phyloP scores from a whole-genome alignment of 1,140 invertebrate species.

The Gonioctena quinquepunctata region DNA sequence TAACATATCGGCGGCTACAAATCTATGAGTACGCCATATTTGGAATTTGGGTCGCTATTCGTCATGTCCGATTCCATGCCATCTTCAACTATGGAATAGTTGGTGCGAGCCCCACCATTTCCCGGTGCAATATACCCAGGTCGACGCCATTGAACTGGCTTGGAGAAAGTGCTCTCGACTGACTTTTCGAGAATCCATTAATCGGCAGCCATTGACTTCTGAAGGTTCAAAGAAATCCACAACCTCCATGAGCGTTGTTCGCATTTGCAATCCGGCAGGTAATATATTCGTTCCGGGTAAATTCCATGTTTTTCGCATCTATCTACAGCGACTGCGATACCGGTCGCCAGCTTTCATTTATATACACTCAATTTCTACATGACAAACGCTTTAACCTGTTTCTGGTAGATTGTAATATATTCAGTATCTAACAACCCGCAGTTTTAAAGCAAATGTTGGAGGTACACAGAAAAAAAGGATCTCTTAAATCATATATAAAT shows the following conservation, averaged over 20 bases:
- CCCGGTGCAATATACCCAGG: not conserved
- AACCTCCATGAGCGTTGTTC: not conserved
- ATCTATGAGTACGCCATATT: no score
- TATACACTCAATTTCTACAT: not conserved
- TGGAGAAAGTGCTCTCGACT: conserved; percentile 30
- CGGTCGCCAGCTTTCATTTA: not conserved
- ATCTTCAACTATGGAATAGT: not conserved
- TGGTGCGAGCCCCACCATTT: not conserved
- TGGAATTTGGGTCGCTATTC: not conserved
- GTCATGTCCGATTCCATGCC: not conserved
- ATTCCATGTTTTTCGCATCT: not conserved
- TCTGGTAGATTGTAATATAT: not conserved
- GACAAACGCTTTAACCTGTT: not conserved
- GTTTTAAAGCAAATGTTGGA: no score
- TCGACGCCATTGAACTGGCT: not conserved
- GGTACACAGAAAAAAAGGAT: no score
- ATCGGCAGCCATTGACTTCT: conserved; percentile 30
- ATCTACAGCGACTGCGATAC: not conserved
- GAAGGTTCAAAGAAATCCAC: conserved; percentile 7
- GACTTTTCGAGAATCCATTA: conserved; percentile 29
- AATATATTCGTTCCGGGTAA: not conserved
- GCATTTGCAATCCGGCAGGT: not conserved
- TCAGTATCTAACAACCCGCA: not conserved
- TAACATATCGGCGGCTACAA: no score
- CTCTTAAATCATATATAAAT: no score